These are phyloP conservation scores for Daubentonia madagascariensis DNA, from an alignment of 2,113 vertebrate genomes.

Conservation along the genomic window DNA sequence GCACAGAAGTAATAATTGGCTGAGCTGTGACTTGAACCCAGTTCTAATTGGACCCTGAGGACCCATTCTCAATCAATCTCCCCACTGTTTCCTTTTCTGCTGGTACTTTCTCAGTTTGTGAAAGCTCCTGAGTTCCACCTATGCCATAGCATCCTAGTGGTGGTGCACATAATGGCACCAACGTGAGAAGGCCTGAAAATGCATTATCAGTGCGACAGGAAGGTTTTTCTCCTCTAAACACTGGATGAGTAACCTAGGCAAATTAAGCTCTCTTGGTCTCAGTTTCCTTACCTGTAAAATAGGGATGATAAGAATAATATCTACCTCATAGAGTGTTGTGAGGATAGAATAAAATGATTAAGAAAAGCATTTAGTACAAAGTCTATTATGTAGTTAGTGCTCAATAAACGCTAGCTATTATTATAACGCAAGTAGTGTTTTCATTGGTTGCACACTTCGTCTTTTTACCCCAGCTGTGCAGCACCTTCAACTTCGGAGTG, in stretches of 20 bases:
- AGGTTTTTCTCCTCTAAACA: not conserved
- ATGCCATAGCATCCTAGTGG: too few species aligned
- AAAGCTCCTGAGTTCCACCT: too few species aligned
- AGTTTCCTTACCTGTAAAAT: not conserved
- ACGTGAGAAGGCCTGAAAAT: not conserved
- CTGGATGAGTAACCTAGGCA: too few species aligned
- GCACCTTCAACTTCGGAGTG: not conserved
- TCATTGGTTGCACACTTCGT: not conserved
- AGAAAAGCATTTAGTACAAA: too few species aligned
- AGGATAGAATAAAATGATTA: not conserved
- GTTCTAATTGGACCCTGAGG: not conserved
- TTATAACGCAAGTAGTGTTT: not conserved
- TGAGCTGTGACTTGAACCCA: not conserved
- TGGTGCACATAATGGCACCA: rapidly evolving
- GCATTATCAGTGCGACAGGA: not conserved
- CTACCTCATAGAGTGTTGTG: not conserved
- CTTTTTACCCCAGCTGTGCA: not conserved
- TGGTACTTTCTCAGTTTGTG: not conserved
- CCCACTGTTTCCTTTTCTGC: not conserved
- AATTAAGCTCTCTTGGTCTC: not conserved
- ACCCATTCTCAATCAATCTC: not conserved
- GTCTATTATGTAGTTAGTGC: not conserved
- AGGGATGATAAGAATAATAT: not conserved
- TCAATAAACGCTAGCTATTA: not conserved
- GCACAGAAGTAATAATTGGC: not conserved